Evolutionary conservation across 2,113 vertebrate species (phyloP).

Genomic region (Turnix velox): DNA sequence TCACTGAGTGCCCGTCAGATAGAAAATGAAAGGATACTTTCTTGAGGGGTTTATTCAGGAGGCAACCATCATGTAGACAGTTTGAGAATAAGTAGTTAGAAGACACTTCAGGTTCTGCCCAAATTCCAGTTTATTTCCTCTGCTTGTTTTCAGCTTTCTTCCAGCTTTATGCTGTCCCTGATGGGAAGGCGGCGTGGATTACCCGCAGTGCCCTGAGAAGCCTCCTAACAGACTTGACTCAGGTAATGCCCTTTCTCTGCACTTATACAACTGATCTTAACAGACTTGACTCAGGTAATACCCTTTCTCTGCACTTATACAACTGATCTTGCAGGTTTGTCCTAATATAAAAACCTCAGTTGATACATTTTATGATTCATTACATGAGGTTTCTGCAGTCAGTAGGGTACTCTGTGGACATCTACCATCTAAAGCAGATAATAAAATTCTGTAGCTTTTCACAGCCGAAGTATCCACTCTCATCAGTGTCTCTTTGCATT

Average conservation of each 20-base stretch:
- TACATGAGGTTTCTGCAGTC: not conserved
- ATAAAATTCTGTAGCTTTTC: not conserved
- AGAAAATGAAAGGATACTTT: not conserved
- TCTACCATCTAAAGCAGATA: not conserved
- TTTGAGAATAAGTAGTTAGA: not conserved
- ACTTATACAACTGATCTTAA: constrained; percentile 67
- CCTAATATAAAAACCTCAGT: not conserved
- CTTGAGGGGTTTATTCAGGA: not conserved
- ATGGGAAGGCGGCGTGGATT: constrained; percentile 42
- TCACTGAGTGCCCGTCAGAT: not conserved
- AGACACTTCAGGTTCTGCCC: not conserved
- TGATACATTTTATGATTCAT: not conserved
- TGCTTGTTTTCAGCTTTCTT: constrained; percentile 72
- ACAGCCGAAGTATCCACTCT: not conserved
- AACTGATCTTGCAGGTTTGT: not conserved
- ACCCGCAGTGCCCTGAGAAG: constrained; percentile 71
- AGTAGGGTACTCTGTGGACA: not conserved
- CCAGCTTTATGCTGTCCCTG: constrained; percentile 59
- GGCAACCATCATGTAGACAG: not conserved
- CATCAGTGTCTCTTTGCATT: not conserved
- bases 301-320: not conserved
- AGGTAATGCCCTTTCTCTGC: constrained; percentile 64
- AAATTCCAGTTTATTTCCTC: not conserved
- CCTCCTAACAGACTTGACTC: constrained; percentile 79
- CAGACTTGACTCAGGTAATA: constrained; percentile 81